Base-by-base conservation (phyloP, 2,113 vertebrate species). In the Cathartes aura region DNA sequence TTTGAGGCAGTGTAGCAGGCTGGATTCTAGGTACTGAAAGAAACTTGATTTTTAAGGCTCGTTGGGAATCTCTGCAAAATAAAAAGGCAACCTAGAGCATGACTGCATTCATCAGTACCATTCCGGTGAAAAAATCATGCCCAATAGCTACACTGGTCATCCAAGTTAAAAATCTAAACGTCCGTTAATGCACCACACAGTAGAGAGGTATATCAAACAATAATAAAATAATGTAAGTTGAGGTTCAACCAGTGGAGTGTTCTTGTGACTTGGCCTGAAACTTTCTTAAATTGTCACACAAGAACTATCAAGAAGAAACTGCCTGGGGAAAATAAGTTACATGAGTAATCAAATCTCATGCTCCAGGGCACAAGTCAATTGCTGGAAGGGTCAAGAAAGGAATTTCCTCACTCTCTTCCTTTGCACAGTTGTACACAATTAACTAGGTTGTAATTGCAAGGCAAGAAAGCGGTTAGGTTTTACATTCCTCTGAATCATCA, bases 381-480 rank as follows among this genome's bases (percentile, higher is more conserved):
- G 88, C 95, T 97, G 71, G 90, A 97, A 96, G 94, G 93, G 91
- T 97, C 96, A 91, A 58, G 89, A 93, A 94, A 96, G 74, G 93
- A 96, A 97, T 97, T 96, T 96, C 95, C 91, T 94, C 80, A 24
- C 53, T 82, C 91, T 87, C 89, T 91, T 95, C 94, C 87, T 94
- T 85, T 93, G 76, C 70, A 34, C 56, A 66, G 89, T 95, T 90
- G 90, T 93, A 95, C 78, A 90, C 94, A 93, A 94, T 97, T 95
- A 96, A 85, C 81, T 87, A 30, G 58, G 32, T 47, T 79, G 42
- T 72, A 89, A 85, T 73, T 87, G 70, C 73, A 68, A 95, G 53
- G 89, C 83, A 91, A 82, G 60, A 72, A 82, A 53, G 52, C 0
- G 0, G 50, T 60, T 85, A 45, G 70, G 42, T 68, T 96, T 87